Evolutionary conservation across 2,113 vertebrate species (phyloP), one percentile per base, ranked within the genome.

Genomic region (Neotoma lepida): DNA sequence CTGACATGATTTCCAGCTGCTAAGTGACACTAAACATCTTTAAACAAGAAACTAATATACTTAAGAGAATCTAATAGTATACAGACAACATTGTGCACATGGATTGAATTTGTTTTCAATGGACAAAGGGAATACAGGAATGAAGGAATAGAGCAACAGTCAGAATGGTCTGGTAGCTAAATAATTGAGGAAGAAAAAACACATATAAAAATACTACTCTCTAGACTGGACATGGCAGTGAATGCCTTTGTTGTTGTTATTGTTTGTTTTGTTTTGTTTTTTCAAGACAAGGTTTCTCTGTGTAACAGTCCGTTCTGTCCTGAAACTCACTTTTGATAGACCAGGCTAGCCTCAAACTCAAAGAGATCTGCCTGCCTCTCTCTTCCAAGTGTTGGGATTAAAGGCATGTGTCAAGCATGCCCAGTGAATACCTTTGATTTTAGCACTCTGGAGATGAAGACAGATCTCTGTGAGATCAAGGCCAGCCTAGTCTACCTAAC

Each of bases 31-130:
- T 61, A 78, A 58, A 78, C 4, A 1, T 41, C 86, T 90, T 76
- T 58, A 68, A 88, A 87, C 4, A 63, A 56, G 20, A 91, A 95
- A 63, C 14, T 70, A 78, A 82, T 81, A 46, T 88, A 86, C 33
- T 7, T 64, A 88, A 88, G 2, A 20, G 17, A 44, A 33, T 66
- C 39, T 46, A 81, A 49, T 91, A 61, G 26, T 54, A 56, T 26
- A 17, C 49, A 90, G 2, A 49, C 66, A 82, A 17, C 6, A 51
- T 3, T 41, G 18, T 63, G 3, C 77, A 66, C 3, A 1, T 78
- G 33, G 35, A 61, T 70, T 86, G 26, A 77, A 41, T 56, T 41
- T 9, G 30, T 28, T 30, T 14, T 14, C 61, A 80, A 35, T 44
- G 28, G 80, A 6, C 26, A 78, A 80, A 86, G 24, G 13, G 13